Percentiles rank a stretch among this genome's conserved stretches.
Evolutionary conservation across 2,113 vertebrate species (phyloP).

Genomic region (Geococcyx californianus): DNA sequence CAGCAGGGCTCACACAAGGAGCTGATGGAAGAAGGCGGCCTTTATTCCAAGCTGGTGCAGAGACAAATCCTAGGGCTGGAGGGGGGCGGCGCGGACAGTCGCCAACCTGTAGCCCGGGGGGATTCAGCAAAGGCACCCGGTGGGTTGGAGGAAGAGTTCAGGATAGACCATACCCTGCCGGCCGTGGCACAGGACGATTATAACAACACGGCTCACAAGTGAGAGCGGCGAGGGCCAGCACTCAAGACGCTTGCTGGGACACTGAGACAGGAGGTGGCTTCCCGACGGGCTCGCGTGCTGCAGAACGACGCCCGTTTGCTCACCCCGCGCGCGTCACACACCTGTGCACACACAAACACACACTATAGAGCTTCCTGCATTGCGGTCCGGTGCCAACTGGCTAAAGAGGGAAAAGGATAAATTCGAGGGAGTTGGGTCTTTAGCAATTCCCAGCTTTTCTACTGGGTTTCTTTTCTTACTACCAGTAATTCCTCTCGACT

Average conservation of each 20-base stretch:
- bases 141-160: constrained; percentile 18
- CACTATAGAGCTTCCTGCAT: constrained; percentile 37
- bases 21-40: constrained; percentile 86
- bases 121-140: not conserved
- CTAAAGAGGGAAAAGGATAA: not conserved
- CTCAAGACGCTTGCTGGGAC: not conserved
- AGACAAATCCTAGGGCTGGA: constrained; percentile 87
- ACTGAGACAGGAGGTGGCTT: not conserved
- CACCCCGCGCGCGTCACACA: not conserved
- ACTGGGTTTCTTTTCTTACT: constrained; percentile 55
- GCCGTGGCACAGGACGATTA: constrained; percentile 19
- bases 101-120: not conserved
- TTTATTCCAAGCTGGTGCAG: constrained; percentile 91
- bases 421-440: not conserved
- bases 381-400: not conserved
- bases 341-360: not conserved
- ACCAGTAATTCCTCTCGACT: not conserved
- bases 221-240: not conserved
- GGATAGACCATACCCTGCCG: constrained; percentile 34
- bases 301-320: not conserved
- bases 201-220: not conserved
- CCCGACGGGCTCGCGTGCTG: not conserved
- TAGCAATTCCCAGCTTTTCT: constrained; percentile 34
- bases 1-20: constrained; percentile 89
- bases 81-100: constrained; percentile 16